Evolutionary conservation across 2,888 invertebrate species (phyloP).

Genomic region (Sminthurinus aureus): DNA sequence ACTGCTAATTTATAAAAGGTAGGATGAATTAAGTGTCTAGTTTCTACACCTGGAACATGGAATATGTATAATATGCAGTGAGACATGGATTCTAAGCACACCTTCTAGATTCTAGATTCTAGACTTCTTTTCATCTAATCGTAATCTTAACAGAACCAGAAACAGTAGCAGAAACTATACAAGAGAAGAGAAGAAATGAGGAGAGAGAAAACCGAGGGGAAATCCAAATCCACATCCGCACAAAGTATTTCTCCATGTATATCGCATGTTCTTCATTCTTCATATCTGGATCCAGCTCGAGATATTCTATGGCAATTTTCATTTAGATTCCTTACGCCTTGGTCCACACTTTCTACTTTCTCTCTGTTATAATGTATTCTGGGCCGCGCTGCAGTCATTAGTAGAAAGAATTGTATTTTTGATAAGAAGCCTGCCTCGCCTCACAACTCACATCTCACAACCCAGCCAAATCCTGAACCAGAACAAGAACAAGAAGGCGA

Average conservation of each 20-base stretch:
- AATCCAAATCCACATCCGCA: neutral
- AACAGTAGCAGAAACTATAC: neutral
- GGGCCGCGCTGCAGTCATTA: constrained; percentile 34
- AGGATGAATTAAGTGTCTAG: too few species aligned
- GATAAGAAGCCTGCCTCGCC: constrained; percentile 38
- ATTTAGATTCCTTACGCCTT: neutral
- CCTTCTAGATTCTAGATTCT: neutral
- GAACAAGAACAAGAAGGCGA: too few species aligned
- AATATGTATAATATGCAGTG: too few species aligned
- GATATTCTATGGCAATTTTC: neutral
- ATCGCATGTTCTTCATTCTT: too few species aligned
- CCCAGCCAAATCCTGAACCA: too few species aligned
- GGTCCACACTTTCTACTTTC: too few species aligned
- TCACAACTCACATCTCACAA: neutral
- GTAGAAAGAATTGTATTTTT: constrained; percentile 46
- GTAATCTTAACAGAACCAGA: too few species aligned
- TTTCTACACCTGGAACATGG: too few species aligned
- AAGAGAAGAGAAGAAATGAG: neutral
- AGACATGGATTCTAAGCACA: neutral
- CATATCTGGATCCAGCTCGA: neutral
- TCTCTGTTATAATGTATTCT: neutral
- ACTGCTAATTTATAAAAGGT: too few species aligned
- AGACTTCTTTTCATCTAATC: constrained; percentile 12
- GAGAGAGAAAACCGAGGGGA: neutral
- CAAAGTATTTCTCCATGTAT: neutral